Conservation (phyloP, 2,113 vertebrate species). For the Chamaetylas fuelleborni region DNA sequence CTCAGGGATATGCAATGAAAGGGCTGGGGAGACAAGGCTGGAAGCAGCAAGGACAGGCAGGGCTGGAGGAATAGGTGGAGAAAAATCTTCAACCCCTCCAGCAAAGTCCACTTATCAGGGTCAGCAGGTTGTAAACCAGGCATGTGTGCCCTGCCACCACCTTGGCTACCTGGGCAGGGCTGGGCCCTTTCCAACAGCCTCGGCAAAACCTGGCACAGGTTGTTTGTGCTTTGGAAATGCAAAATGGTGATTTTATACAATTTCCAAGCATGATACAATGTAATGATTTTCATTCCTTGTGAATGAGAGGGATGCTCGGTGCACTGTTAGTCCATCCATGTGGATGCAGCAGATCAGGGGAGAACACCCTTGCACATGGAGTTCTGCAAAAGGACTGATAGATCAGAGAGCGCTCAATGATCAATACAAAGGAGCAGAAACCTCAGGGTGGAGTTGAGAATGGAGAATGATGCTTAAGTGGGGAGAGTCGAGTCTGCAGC, state of each 20-base stretch:
- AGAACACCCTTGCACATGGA: not conserved
- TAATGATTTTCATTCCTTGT: not conserved
- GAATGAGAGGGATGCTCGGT: not conserved
- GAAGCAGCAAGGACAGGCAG: not conserved
- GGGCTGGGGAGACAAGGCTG: not conserved
- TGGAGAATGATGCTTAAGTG: not conserved
- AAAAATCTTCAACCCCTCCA: not conserved
- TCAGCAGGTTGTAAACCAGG: not conserved
- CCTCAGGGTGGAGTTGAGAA: not conserved
- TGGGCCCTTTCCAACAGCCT: not conserved
- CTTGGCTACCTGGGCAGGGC: not conserved
- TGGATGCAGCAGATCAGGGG: rapidly evolving
- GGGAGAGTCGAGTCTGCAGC: not conserved
- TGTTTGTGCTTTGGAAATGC: not conserved
- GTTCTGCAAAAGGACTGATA: not conserved
- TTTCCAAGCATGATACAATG: not conserved
- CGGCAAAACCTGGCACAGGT: not conserved
- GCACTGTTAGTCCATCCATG: not conserved
- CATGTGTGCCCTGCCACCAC: not conserved
- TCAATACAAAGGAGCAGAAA: constrained; percentile 12
- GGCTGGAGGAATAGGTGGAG: not conserved
- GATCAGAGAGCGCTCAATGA: not conserved
- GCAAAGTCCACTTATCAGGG: not conserved
- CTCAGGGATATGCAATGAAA: not conserved
- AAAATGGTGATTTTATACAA: not conserved